phyloP scores from a whole-genome alignment of 2,113 vertebrate species.

The Camelus dromedarius region DNA sequence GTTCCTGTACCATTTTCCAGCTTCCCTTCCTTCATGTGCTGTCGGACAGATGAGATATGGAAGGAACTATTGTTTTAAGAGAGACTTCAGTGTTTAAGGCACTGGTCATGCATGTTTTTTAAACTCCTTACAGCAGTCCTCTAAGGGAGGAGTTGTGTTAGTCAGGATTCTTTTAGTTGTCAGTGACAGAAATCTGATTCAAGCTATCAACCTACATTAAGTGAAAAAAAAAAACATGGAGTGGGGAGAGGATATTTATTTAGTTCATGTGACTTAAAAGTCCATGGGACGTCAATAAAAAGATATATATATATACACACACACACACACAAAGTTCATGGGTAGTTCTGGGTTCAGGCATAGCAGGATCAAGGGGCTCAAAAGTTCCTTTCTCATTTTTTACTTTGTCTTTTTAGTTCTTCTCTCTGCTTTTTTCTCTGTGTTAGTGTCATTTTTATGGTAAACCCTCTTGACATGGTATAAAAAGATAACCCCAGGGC shows the following conservation, averaged over 20 bases:
- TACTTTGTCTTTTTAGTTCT: not conserved
- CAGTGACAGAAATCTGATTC: conserved; percentile 6
- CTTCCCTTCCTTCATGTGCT: not conserved
- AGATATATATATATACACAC: no score
- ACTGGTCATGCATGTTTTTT: not conserved
- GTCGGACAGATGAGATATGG: not conserved
- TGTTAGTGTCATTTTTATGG: not conserved
- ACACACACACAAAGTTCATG: not conserved
- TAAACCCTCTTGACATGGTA: not conserved
- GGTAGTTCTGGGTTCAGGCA: not conserved
- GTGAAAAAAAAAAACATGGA: not conserved
- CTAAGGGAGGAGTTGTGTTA: not conserved
- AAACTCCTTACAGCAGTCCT: not conserved
- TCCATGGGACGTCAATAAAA: not conserved
- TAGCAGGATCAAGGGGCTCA: not conserved
- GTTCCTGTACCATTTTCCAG: not conserved
- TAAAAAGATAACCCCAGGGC: not conserved
- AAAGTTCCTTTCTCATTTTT: not conserved
- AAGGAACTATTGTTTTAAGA: not conserved
- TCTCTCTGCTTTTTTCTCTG: not conserved
- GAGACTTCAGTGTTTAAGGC: not conserved
- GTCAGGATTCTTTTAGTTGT: not conserved
- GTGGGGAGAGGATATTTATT: not conserved
- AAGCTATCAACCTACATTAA: not conserved
- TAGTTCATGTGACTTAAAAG: not conserved